These are phyloP conservation scores for Paratrypauchen microcephalus DNA, from an alignment of 2,797 vertebrate genomes.

Conservation along the genomic window DNA sequence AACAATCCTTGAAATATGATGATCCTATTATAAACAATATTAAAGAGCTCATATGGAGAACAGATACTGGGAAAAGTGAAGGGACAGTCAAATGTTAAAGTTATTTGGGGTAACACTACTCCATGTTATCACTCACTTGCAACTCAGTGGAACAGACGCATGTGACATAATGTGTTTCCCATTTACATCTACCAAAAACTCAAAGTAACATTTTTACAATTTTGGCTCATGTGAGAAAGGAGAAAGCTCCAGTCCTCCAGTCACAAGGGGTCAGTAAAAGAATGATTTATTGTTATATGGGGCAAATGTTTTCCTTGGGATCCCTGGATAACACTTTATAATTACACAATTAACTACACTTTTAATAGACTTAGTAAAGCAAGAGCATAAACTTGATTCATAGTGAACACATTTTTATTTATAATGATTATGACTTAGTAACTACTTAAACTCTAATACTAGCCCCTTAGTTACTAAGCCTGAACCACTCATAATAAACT, in stretches of 20 bases:
- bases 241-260: not conserved
- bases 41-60: constrained; percentile 1
- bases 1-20: not conserved
- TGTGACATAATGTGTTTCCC: not conserved
- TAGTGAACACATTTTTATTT: too few relatives aligned
- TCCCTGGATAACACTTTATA: too few relatives aligned
- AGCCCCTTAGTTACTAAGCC: too few relatives aligned
- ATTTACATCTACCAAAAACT: not conserved
- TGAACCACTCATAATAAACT: too few relatives aligned
- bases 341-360: too few relatives aligned
- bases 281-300: not conserved
- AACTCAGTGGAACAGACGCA: not conserved
- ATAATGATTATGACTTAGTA: too few relatives aligned
- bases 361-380: too few relatives aligned
- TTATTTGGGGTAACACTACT: not conserved
- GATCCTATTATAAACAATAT: constrained; percentile 7
- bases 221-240: not conserved
- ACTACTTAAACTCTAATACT: too few relatives aligned
- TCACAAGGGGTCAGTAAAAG: not conserved
- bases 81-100: not conserved
- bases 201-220: not conserved
- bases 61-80: not conserved
- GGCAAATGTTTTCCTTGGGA: not conserved
- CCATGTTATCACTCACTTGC: constrained; percentile 5
- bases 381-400: too few relatives aligned